Conservation (phyloP, 2,888 invertebrate species). For the Pachliopta kotzebuea region DNA sequence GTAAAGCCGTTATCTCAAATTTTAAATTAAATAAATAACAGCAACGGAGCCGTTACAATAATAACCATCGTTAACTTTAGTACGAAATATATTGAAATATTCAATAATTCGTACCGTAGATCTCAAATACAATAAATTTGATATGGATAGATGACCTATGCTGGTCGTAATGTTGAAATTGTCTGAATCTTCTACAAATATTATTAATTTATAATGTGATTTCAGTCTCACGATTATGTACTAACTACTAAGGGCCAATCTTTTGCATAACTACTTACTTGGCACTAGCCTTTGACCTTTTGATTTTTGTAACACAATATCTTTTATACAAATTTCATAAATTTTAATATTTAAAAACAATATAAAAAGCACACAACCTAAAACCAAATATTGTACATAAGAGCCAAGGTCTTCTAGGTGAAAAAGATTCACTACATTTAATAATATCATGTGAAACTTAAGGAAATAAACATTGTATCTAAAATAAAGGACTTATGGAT, state of each 20-base stretch:
- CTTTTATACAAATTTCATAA: neutral
- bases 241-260: slow-evolving; percentile 7
- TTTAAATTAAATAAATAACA: neutral
- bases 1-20: neutral
- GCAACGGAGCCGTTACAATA: neutral
- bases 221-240: slow-evolving; percentile 13
- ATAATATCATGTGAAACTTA: no score
- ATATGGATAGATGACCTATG: slow-evolving; percentile 36
- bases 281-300: neutral
- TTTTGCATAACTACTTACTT: neutral
- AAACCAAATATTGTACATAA: no score
- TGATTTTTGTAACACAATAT: slow-evolving; percentile 7
- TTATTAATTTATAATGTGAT: slow-evolving; percentile 18
- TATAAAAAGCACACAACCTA: neutral
- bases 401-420: no score
- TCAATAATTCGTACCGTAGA: neutral
- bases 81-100: neutral
- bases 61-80: neutral
- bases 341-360: neutral
- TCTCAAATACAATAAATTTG: slow-evolving; percentile 32
- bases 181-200: slow-evolving; percentile 24
- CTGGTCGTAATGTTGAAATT: slow-evolving; percentile 18
- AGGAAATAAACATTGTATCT: no score
- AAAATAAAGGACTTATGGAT: no score
- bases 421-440: neutral